Evolutionary conservation across 2,888 invertebrate genomes (phyloP).

Genomic region (Autographa gamma): DNA sequence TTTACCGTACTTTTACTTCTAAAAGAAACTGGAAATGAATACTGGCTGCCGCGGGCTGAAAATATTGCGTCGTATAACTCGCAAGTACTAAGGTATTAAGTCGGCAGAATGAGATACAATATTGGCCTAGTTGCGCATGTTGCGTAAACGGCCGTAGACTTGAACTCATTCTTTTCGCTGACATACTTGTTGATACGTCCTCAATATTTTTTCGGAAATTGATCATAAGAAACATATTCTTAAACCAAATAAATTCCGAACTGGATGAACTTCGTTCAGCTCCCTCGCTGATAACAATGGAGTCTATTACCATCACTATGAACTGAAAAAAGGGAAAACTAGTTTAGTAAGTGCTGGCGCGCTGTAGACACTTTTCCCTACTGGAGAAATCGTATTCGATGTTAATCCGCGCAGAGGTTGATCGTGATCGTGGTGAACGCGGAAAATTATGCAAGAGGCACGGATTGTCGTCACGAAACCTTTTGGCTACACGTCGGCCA

Average conservation of each 20-base stretch:
- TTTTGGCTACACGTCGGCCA: constrained; percentile 74
- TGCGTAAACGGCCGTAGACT: constrained; percentile 86
- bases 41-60: constrained; percentile 25
- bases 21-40: constrained; percentile 18
- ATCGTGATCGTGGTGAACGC: constrained; percentile 68
- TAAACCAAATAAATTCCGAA: not conserved
- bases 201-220: constrained; percentile 18
- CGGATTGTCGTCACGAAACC: constrained; percentile 80
- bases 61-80: constrained; percentile 24
- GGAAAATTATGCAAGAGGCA: constrained; percentile 79
- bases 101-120: constrained; percentile 73
- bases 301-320: not conserved
- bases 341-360: not conserved
- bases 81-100: constrained; percentile 49
- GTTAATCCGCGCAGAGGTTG: constrained; percentile 62
- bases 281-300: not conserved
- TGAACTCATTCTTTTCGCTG: constrained; percentile 81
- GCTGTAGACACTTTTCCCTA: constrained; percentile 32
- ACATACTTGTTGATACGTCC: constrained; percentile 61
- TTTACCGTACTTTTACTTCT: constrained; percentile 10
- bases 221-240: not conserved
- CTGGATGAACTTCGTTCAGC: not conserved
- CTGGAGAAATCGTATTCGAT: constrained; percentile 58
- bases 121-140: constrained; percentile 82
- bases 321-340: not conserved